Conservation (phyloP, 92 coral and sea anemone genomes). For the Porites cylindrica region DNA sequence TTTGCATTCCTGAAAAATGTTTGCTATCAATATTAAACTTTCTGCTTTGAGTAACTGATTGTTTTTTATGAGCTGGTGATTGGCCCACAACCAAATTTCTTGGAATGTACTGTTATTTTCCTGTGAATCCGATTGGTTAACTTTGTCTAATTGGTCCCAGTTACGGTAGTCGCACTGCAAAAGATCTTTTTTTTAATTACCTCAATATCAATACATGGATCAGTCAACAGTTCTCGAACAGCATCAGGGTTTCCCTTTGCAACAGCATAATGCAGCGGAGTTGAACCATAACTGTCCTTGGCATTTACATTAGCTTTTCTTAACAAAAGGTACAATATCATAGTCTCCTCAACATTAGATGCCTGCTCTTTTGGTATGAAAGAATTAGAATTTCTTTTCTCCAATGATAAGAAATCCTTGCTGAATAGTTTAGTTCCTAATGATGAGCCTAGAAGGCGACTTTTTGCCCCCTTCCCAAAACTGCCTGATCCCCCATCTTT, state of each 20-base stretch:
- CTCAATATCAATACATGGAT: conserved; percentile 82
- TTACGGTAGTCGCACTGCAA: no score
- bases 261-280: conserved; percentile 98
- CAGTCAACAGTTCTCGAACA: conserved; percentile 79
- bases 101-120: no score
- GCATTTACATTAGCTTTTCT: conserved; percentile 91
- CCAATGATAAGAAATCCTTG: conserved; percentile 60
- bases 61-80: no score
- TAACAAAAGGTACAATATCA: conserved; percentile 81
- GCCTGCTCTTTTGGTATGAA: conserved; percentile 10
- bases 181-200: conserved; percentile 43
- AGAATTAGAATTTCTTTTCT: conserved; percentile 39
- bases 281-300: conserved; percentile 89
- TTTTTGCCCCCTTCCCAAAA: conserved; percentile 73
- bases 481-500: conserved; percentile 55
- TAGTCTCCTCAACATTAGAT: conserved; percentile 53
- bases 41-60: no score
- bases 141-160: no score
- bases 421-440: conserved; percentile 46
- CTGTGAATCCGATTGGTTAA: no score
- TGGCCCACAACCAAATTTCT: no score
- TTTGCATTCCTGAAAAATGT: no score
- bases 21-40: no score
- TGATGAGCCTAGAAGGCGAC: conserved; percentile 56
- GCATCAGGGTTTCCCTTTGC: conserved; percentile 89